These are phyloP conservation scores for Papilio polyxenes DNA, from an alignment of 1,140 invertebrate genomes.

Conservation along the genomic window DNA sequence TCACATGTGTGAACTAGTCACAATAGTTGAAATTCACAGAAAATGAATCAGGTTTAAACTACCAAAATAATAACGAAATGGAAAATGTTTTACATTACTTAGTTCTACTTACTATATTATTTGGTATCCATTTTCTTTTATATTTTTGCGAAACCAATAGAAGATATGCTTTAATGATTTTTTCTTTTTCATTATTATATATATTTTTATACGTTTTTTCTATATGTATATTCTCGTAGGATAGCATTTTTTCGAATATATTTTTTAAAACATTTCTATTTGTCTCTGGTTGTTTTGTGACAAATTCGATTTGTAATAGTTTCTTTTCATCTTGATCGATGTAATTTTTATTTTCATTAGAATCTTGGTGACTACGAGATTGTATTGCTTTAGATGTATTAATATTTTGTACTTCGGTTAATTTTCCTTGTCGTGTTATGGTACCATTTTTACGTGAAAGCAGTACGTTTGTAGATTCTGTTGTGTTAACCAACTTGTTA, in stretches of 20 bases:
- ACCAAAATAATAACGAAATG: no score
- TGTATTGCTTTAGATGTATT: background rate
- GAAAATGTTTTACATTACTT: no score
- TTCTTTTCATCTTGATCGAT: background rate
- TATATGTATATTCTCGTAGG: conserved; percentile 13
- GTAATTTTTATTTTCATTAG: background rate
- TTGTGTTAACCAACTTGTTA: background rate
- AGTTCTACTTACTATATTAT: conserved; percentile 5
- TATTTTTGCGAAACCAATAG: conserved; percentile 15
- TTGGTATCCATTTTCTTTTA: background rate
- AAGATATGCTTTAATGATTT: conserved; percentile 11
- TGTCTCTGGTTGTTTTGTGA: background rate
- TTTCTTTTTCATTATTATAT: background rate
- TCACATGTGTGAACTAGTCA: no score
- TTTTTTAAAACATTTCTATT: background rate
- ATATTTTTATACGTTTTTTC: background rate
- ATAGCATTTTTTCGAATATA: conserved; percentile 19
- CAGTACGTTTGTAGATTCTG: background rate
- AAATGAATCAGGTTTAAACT: no score
- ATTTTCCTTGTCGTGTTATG: background rate
- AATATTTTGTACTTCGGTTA: background rate
- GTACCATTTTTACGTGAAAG: background rate
- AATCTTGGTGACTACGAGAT: background rate
- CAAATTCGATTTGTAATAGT: background rate
- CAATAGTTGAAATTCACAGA: no score